Base-by-base conservation (phyloP, 2,888 invertebrate species). In the Liopterus haemorrhoidalis region DNA sequence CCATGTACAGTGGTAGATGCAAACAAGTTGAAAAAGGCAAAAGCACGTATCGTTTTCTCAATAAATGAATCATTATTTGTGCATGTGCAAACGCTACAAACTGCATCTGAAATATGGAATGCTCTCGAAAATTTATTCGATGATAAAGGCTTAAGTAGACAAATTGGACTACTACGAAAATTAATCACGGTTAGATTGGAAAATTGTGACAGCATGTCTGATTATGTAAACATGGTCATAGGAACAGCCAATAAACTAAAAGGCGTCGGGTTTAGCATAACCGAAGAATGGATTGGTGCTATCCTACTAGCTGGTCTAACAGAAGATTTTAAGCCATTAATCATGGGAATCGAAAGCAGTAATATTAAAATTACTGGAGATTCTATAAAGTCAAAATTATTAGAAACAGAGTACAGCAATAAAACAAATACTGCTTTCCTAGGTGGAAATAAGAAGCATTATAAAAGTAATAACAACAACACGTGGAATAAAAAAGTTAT, bases 261-360 rank as follows among this genome's bases (percentile, higher is more conserved):
- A 30, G 40, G 40, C 12, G 31, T 40, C 3, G 31, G 40, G 3
- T 40, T 40, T 18, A 12, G 21, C 16, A 40, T 40, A 28, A 40
- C 30, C 9, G 31, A 31, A n/a, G 19, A 40, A n/a, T 40, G 40
- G 31, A 31, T 40, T 6, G 40, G 31, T 40, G 40, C 40, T 4
- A 40, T 40, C n/a, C 20, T 40, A 31, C 21, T 40, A 40, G 30
- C 40, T 2, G 19, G 30, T 11, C 15, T 40, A 20, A 40, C 18
- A 4, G 40, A 40, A 14, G 31, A 40, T 6, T 40, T 40, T 20
- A 40, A 40, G 16, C 40, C 40, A 5, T 30, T 40, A n/a, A 40
- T 40, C 5, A 40, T 40, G 40, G 40, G 40, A 11, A 40, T 40
- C 8, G 30, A 40, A 30, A 40, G 40, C 12, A 30, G 40, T 31